These are phyloP conservation scores for Beris chalybata DNA, from an alignment of 2,888 invertebrate species.

Conservation along the genomic window DNA sequence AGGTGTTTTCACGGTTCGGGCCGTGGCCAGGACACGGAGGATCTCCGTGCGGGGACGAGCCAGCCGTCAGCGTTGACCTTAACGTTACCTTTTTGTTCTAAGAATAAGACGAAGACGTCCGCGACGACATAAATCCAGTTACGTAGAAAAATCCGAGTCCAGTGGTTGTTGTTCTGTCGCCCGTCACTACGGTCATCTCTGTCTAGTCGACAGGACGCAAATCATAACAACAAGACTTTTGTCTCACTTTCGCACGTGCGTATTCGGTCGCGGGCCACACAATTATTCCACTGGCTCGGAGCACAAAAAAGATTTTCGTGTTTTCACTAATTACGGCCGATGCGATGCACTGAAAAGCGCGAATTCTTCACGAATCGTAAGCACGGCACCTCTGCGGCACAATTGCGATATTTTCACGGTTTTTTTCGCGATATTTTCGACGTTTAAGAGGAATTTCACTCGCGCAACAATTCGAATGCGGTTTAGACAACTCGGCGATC, in stretches of 20 bases:
- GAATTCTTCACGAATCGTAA: not conserved
- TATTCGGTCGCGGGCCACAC: conserved; percentile 4
- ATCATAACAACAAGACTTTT: conserved; percentile 9
- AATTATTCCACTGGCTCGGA: conserved; percentile 4
- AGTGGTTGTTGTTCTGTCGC: conserved; percentile 7
- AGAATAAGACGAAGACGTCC: conserved; percentile 1
- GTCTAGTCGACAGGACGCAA: conserved; percentile 19
- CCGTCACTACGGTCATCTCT: conserved; percentile 20
- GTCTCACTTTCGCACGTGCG: conserved; percentile 19
- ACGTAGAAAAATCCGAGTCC: conserved; percentile 4
- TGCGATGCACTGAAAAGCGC: not conserved
- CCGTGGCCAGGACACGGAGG: too few relatives aligned
- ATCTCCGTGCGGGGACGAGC: too few relatives aligned
- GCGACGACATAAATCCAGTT: conserved; percentile 19
- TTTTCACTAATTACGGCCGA: conserved; percentile 23
- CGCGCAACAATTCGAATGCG: conserved; percentile 15
- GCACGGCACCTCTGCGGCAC: not conserved
- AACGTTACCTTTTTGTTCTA: conserved; percentile 6
- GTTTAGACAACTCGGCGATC: conserved; percentile 24
- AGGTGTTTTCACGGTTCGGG: too few relatives aligned
- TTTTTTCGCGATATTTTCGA: conserved; percentile 5
- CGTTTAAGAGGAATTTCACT: not conserved
- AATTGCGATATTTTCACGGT: not conserved
- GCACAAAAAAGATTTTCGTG: conserved; percentile 8
- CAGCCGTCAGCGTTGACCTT: not conserved